These are phyloP conservation scores for Thereva unica DNA, from an alignment of 2,888 invertebrate genomes.

Conservation along the genomic window DNA sequence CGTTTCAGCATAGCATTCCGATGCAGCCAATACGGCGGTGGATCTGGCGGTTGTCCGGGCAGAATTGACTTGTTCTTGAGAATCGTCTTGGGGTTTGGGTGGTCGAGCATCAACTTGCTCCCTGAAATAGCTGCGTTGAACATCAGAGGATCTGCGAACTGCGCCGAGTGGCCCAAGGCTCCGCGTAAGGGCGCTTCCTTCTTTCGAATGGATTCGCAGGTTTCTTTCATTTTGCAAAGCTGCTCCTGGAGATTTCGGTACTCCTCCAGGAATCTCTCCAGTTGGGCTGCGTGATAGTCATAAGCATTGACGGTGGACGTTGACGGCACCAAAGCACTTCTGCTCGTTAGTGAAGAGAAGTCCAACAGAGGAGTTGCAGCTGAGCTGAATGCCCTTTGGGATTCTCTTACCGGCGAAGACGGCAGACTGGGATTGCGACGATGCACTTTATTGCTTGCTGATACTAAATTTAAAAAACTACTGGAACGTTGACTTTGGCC, in stretches of 20 bases:
- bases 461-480: slow-evolving; percentile 71
- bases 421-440: slow-evolving; percentile 66
- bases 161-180: slow-evolving; percentile 50
- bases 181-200: slow-evolving; percentile 55
- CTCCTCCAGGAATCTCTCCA: slow-evolving; percentile 79
- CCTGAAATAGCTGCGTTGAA: slow-evolving; percentile 53
- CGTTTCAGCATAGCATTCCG: slow-evolving; percentile 58
- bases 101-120: slow-evolving; percentile 47
- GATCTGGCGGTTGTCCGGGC: slow-evolving; percentile 57
- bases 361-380: slow-evolving; percentile 66
- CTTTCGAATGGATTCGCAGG: slow-evolving; percentile 69
- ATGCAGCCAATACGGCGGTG: slow-evolving; percentile 59
- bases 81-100: slow-evolving; percentile 58
- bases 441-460: slow-evolving; percentile 51
- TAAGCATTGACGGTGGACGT: slow-evolving; percentile 65
- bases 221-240: slow-evolving; percentile 78
- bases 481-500: slow-evolving; percentile 63
- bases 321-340: slow-evolving; percentile 55
- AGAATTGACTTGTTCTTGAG: slow-evolving; percentile 63
- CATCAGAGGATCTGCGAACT: slow-evolving; percentile 58
- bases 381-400: slow-evolving; percentile 55
- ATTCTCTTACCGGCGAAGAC: slow-evolving; percentile 65
- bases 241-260: slow-evolving; percentile 77
- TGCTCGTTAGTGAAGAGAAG: slow-evolving; percentile 61
- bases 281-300: slow-evolving; percentile 78